Conservation (phyloP, 2,888 invertebrate species). For the Ectemnius continuus region DNA sequence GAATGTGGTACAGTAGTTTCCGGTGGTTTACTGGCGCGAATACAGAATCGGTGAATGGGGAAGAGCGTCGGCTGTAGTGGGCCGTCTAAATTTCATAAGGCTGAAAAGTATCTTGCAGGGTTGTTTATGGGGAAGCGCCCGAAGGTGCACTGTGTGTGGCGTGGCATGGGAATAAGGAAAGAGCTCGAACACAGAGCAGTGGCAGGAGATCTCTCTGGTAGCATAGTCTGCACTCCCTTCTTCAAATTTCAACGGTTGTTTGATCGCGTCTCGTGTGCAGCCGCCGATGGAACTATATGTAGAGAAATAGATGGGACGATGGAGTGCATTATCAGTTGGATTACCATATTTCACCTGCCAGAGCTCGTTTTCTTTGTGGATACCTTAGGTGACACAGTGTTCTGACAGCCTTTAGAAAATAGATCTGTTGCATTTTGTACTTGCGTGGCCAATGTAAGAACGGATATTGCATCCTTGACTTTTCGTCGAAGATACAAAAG, state of each 20-base stretch:
- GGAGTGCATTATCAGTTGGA: constrained; percentile 59
- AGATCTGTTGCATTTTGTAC: background rate
- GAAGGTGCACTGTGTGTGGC: background rate
- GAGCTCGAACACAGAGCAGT: background rate
- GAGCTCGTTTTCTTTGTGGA: constrained; percentile 54
- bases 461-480: no score
- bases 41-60: no score
- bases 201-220: background rate
- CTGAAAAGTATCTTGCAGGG: background rate
- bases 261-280: constrained; percentile 39
- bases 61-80: background rate
- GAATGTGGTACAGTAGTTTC: no score
- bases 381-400: constrained; percentile 36
- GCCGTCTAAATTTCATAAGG: constrained; percentile 4
- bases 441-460: constrained; percentile 18
- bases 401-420: constrained; percentile 24
- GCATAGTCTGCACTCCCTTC: constrained; percentile 24
- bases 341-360: constrained; percentile 62
- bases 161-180: constrained; percentile 3
- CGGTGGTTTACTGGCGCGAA: no score
- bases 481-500: no score
- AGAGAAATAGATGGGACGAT: constrained; percentile 51
- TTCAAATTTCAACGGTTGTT: constrained; percentile 49
- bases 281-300: constrained; percentile 23
- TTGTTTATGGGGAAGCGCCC: constrained; percentile 3